Base-by-base conservation (phyloP, 2,113 vertebrate genomes). In the Cromileptes altivelis region DNA sequence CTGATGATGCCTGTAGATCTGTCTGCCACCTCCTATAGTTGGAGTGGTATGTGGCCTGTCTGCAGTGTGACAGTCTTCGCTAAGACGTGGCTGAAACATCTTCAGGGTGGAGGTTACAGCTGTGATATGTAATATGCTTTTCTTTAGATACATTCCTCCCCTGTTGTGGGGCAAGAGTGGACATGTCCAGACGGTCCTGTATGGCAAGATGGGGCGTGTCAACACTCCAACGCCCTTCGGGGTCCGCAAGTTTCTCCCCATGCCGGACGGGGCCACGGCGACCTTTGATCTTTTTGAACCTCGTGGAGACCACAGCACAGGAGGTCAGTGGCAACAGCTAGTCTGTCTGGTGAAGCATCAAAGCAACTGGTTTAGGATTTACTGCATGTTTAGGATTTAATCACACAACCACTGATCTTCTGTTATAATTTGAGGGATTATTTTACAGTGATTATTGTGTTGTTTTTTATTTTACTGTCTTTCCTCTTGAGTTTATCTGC, bases 261-360 rank as follows among this genome's bases (percentile, higher is more conserved):
- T 99, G 98, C 92, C 95, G 0, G 98, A 99, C 27, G 98, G 98
- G 68, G 97, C 98, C 6, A 99, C 97, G 0, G 97, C 97, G 5
- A 98, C 97, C 17, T 99, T 98, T 83, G 98, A 99, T 95, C 96
- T 99, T 82, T 99, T 99, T 47, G 98, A 99, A 85, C 95, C 97
- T 0, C 75, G 93, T 78, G 93, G 96, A 0, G 96, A 97, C 70
- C 97, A 99, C 90, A 96, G 95, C 81, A 96, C 94, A 55, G 96
- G 97, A 97, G 98, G 98, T 99, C 82, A 95, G 96, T 37, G 88
- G 30, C 47, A 6, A 70, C 62, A n/a, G 23, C 30, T 42, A 3
- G 17, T 64, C 23, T 3, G 1, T 70, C 25, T 40, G 30, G 11
- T 69, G 25, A 33, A 57, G 37, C 56, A 27, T 10, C 17, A 19